A percentile compares a stretch with the other conserved stretches of the same genome.
Evolutionary conservation across 2,797 vertebrate genomes (phyloP).

Genomic region (Alectoris magna): DNA sequence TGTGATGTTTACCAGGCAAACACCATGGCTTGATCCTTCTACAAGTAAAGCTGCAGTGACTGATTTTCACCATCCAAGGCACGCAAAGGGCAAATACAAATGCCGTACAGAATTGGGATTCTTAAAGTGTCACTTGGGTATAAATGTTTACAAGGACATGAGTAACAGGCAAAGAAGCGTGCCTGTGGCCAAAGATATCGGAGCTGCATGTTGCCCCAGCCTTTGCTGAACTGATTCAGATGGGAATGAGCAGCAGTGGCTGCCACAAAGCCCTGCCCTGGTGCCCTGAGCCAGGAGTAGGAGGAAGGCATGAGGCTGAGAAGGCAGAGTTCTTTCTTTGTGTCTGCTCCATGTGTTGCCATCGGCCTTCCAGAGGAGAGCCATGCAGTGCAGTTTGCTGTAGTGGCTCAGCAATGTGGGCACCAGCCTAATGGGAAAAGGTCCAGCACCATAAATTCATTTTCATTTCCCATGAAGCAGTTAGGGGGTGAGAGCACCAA

Average conservation of each 20-base stretch:
- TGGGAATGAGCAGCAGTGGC: neutral
- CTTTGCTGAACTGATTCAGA: neutral
- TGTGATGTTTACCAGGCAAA: neutral
- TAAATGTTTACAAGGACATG: neutral
- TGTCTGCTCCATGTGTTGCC: neutral
- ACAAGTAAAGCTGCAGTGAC: neutral
- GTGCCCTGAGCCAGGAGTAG: neutral
- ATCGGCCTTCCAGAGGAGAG: neutral
- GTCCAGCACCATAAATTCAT: slow-evolving; percentile 18
- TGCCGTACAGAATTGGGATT: neutral
- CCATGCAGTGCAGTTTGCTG: neutral
- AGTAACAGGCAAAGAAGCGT: neutral
- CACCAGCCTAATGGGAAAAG: slow-evolving; percentile 12
- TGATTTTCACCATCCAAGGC: neutral
- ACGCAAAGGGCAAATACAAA: neutral
- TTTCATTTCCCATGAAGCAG: neutral
- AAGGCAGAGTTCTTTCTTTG: neutral
- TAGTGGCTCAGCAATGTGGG: accelerated
- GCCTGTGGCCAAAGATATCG: neutral
- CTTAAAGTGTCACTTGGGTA: neutral
- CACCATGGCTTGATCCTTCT: neutral
- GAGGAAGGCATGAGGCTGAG: neutral
- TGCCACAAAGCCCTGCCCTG: neutral
- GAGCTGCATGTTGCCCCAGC: neutral
- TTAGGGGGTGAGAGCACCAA: neutral